Evolutionary conservation across 2,113 vertebrate genomes (phyloP), one percentile per base, ranked within the genome.

Genomic region (Halcyon malimbica): DNA sequence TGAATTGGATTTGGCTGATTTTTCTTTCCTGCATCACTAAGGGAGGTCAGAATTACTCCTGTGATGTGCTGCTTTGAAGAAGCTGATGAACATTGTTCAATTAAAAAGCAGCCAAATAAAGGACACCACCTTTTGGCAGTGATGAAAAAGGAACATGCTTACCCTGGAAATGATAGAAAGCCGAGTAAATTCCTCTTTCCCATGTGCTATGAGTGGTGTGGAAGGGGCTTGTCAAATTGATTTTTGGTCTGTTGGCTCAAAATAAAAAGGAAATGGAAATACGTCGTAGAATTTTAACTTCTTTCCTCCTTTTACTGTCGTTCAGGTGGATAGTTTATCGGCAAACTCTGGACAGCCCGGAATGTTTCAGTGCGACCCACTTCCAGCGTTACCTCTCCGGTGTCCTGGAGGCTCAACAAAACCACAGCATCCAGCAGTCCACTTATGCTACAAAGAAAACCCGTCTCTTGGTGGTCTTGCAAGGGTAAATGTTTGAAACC

Each of bases 281-380:
- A 2, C 42, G 31, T 37, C 12, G 2, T 16, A n/a, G 35, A 28
- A 9, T 3, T 2, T 21, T 57, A 48, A 17, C 14, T 50, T 8
- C 20, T 73, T 11, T 16, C 21, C 33, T 4, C 15, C 2, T 42
- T 76, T 23, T 23, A 35, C 35, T 94, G 41, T 68, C 35, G 0
- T 92, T 69, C 50, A 99, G 99, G 97, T 99, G 99, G 99, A 96
- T 99, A 73, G 97, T 99, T 41, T 99, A 99, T 94, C 96, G 97
- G 6, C 98, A 99, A 42, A 97, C 98, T 60, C 93, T 97, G 96
- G 99, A 99, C 20, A 98, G 98, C 26, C 97, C 98, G 0, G 97
- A 98, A 41, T 98, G 98, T 85, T 99, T 99, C 96, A 99, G 98
- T 90, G 98, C 98, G 20, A 97, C 97, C 37, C 98, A 99, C 92